Percentiles rank a stretch among this genome's conserved stretches.
phyloP scores from a whole-genome alignment of 2,113 vertebrate genomes.

The Xiphias gladius region DNA sequence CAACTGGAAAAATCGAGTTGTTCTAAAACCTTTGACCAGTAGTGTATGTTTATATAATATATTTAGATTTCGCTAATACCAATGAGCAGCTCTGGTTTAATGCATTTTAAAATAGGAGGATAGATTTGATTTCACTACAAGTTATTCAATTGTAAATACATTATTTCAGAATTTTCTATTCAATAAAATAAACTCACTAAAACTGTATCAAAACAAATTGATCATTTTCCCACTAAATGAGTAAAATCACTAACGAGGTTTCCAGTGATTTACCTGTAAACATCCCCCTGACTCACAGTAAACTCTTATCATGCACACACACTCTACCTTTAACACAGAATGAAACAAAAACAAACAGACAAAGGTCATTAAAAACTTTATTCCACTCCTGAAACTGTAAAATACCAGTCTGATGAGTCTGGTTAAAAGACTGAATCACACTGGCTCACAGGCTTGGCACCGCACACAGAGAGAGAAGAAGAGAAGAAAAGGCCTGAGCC shows the following conservation, averaged over 20 bases:
- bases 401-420: slow-evolving; percentile 11
- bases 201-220: background rate
- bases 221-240: too few species aligned
- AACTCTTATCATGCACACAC: background rate
- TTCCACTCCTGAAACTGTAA: slow-evolving; percentile 24
- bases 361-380: background rate
- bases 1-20: too few species aligned
- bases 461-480: background rate
- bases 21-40: too few species aligned
- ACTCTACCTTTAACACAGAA: background rate
- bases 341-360: background rate
- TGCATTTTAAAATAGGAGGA: background rate
- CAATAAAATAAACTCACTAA: background rate
- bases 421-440: slow-evolving; percentile 38
- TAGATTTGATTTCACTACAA: background rate
- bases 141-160: background rate
- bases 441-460: slow-evolving; percentile 60
- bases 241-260: background rate
- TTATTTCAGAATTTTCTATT: background rate
- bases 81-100: background rate
- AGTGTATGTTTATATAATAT: background rate
- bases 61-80: background rate
- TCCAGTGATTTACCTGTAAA: background rate
- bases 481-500: slow-evolving; percentile 56
- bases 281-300: background rate